Evolutionary conservation across 2,113 vertebrate species (phyloP).

Genomic region (Xenopus laevis): DNA sequence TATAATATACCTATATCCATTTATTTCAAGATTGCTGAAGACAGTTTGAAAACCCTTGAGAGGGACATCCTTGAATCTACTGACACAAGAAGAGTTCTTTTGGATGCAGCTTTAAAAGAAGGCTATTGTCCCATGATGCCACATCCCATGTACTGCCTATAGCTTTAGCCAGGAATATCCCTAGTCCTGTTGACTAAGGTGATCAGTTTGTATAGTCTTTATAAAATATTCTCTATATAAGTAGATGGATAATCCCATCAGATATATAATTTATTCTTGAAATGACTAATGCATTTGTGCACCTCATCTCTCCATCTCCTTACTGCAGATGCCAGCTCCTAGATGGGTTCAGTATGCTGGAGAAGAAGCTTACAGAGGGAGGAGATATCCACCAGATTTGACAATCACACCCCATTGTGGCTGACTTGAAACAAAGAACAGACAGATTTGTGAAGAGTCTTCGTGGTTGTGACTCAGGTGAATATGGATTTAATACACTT

Average conservation of each 20-base stretch:
- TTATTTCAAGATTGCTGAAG: slow-evolving; percentile 78
- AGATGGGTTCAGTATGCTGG: slow-evolving; percentile 80
- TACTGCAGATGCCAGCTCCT: slow-evolving; percentile 69
- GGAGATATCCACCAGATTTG: slow-evolving; percentile 61
- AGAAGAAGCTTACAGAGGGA: slow-evolving; percentile 83
- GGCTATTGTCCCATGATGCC: slow-evolving; percentile 87
- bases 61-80: slow-evolving; percentile 62
- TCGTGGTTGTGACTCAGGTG: slow-evolving; percentile 76
- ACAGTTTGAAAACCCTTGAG: slow-evolving; percentile 70
- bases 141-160: slow-evolving; percentile 89
- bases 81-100: slow-evolving; percentile 80
- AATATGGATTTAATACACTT: too few species aligned
- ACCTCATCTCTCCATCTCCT: neutral
- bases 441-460: slow-evolving; percentile 87
- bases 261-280: too few species aligned
- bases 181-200: slow-evolving; percentile 92
- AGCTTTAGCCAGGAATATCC: slow-evolving; percentile 86
- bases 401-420: slow-evolving; percentile 65
- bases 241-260: too few species aligned
- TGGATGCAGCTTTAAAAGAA: slow-evolving; percentile 81
- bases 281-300: neutral
- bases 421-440: slow-evolving; percentile 79
- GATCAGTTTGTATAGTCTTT: slow-evolving; percentile 9
- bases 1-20: too few species aligned
- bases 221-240: neutral